Percentiles rank a stretch among this genome's conserved stretches.
phyloP scores from a whole-genome alignment of 2,797 vertebrate genomes.

The Sebastes trivittatus region DNA sequence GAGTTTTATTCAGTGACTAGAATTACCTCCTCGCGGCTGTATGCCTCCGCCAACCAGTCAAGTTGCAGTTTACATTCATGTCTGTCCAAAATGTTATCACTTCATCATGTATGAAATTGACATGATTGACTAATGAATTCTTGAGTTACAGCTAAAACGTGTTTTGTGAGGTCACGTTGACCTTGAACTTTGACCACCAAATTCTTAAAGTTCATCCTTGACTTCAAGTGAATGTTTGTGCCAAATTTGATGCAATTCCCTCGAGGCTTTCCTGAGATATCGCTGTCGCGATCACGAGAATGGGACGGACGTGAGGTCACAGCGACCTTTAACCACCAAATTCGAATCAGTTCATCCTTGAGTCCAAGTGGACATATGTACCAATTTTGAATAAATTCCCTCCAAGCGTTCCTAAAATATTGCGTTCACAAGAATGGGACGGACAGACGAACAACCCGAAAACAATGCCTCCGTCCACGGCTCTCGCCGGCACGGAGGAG shows the following conservation, averaged over 20 bases:
- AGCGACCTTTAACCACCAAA: background rate
- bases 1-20: background rate
- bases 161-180: background rate
- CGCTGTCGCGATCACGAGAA: background rate
- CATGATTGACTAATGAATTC: background rate
- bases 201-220: background rate
- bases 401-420: fast-evolving
- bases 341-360: too few species aligned
- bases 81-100: background rate
- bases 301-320: background rate
- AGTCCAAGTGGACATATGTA: fast-evolving
- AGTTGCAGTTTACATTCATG: background rate
- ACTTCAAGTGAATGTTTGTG: fast-evolving
- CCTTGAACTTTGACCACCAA: background rate
- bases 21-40: background rate
- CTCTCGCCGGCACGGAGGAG: too few species aligned
- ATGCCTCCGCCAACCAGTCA: background rate
- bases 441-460: too few species aligned
- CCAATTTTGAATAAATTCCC: too few species aligned
- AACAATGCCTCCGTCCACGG: too few species aligned
- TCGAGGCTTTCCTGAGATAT: background rate
- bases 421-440: fast-evolving
- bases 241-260: background rate
- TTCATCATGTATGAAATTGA: background rate
- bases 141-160: background rate